Evolutionary conservation across 2,113 vertebrate species (phyloP).

Genomic region (Pedetes capensis): DNA sequence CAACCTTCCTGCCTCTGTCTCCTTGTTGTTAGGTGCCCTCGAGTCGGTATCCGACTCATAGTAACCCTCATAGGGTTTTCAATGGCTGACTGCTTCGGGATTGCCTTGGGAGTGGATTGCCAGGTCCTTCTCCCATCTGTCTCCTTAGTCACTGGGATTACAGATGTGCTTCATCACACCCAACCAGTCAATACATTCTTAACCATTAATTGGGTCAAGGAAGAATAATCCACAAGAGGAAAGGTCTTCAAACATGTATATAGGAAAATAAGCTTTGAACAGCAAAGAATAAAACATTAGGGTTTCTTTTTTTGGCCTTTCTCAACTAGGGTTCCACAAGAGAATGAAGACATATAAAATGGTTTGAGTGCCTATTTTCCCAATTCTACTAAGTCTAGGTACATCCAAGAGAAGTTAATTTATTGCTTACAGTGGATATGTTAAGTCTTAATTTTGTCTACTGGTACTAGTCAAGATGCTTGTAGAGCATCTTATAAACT

Average conservation of each 20-base stretch:
- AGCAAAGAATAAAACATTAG: neutral
- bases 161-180: too few relatives aligned
- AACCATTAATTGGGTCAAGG: constrained; percentile 1
- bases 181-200: neutral
- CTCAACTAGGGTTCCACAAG: neutral
- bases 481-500: neutral
- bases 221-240: neutral
- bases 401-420: neutral
- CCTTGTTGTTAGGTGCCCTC: too few relatives aligned
- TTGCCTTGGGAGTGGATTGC: too few relatives aligned
- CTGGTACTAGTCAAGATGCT: neutral
- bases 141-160: too few relatives aligned
- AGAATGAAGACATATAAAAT: constrained; percentile 19
- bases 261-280: constrained; percentile 25
- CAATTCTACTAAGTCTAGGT: neutral
- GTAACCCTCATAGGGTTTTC: too few relatives aligned
- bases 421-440: neutral
- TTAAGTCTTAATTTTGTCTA: neutral
- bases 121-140: too few relatives aligned
- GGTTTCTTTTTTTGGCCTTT: neutral
- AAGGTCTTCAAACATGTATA: neutral
- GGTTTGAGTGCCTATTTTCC: neutral
- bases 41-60: too few relatives aligned
- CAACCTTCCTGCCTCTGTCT: too few relatives aligned
- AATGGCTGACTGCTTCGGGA: too few relatives aligned